Base-by-base conservation (phyloP, 2,888 invertebrate species). In the Venusia cambrica region DNA sequence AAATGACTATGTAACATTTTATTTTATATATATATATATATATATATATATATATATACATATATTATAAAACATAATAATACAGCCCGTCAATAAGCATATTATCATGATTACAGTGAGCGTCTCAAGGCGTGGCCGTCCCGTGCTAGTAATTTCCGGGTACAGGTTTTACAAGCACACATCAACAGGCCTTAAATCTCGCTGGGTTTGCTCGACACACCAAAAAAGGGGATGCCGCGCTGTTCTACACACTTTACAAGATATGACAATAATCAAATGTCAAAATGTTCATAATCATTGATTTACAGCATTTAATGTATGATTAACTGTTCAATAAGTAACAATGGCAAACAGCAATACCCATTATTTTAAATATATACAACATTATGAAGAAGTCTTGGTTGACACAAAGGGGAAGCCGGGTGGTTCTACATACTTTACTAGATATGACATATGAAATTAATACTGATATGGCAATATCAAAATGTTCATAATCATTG, bases 261-360 rank as follows among this genome's bases (percentile, higher is more conserved):
- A 38, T 9, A 19, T 21, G 21, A 16, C 41, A 2, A 50, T 58
- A 2, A 18, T 50, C 2, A 45, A 31, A 26, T 29, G 51, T 2
- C 33, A 42, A n/a, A 51, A 49, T 22, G 7, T 16, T 2, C 60
- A 60, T 21, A 52, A 45, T 21, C 56, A 8, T 5, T 22, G 8
- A 18, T n/a, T n/a, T n/a, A n/a, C n/a, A n/a, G n/a, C n/a, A n/a
- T n/a, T n/a, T n/a, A n/a, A n/a, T n/a, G n/a, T n/a, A n/a, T n/a
- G n/a, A n/a, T n/a, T n/a, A n/a, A n/a, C n/a, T n/a, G n/a, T n/a
- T n/a, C n/a, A n/a, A n/a, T n/a, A n/a, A n/a, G n/a, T n/a, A n/a
- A n/a, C n/a, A n/a, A n/a, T n/a, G n/a, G n/a, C n/a, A n/a, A n/a
- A n/a, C n/a, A n/a, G n/a, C n/a, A n/a, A n/a, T n/a, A n/a, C n/a